phyloP scores from a whole-genome alignment of 1,140 invertebrate species.

The Drosophila gunungcola region DNA sequence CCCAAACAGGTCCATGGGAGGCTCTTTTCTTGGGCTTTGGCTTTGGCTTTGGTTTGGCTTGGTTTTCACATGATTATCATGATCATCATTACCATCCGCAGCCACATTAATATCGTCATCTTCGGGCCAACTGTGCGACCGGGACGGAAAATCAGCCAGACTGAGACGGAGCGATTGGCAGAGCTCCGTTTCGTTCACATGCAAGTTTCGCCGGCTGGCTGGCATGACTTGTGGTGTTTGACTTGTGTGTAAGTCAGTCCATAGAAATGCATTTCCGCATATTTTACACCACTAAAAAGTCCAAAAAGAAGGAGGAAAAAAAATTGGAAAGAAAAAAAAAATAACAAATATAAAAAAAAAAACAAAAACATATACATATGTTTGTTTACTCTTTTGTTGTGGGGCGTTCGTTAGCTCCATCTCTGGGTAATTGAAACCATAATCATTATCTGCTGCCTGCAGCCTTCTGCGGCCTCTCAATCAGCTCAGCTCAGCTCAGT shows the following conservation, averaged over 20 bases:
- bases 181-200: slow-evolving; percentile 66
- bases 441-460: slow-evolving; percentile 71
- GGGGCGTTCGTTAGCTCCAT: slow-evolving; percentile 41
- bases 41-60: slow-evolving; percentile 68
- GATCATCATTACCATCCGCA: slow-evolving; percentile 80
- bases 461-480: slow-evolving; percentile 46
- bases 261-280: slow-evolving; percentile 84
- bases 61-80: slow-evolving; percentile 83
- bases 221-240: slow-evolving; percentile 78
- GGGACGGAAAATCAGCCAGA: slow-evolving; percentile 19
- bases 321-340: slow-evolving; percentile 22
- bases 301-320: slow-evolving; percentile 57
- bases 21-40: slow-evolving; percentile 14
- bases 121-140: slow-evolving; percentile 58
- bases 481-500: slow-evolving; percentile 28
- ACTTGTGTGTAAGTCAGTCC: slow-evolving; percentile 78
- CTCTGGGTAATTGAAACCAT: slow-evolving; percentile 75
- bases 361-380: slow-evolving; percentile 43
- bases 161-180: slow-evolving; percentile 9
- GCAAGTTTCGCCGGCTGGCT: slow-evolving; percentile 78
- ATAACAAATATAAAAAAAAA: neutral
- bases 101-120: slow-evolving; percentile 82
- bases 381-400: slow-evolving; percentile 80
- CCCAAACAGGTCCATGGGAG: slow-evolving; percentile 73
- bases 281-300: slow-evolving; percentile 83